Evolutionary conservation across 1,140 invertebrate species (phyloP).

Genomic region (Papilio xuthus): DNA sequence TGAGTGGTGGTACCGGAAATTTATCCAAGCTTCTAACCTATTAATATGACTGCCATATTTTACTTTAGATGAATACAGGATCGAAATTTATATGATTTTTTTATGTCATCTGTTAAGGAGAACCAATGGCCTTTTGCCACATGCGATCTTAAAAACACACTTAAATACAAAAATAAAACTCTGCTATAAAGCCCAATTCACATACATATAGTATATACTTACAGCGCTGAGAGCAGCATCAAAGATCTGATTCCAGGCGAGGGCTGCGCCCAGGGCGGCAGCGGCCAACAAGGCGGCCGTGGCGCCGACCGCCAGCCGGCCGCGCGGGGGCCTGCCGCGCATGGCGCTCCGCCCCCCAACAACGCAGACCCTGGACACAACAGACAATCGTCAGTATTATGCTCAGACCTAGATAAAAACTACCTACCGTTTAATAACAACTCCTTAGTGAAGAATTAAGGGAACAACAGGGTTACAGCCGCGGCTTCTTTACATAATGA

Average conservation of each 20-base stretch:
- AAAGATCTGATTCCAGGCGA: constrained; percentile 63
- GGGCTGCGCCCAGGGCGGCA: constrained; percentile 56
- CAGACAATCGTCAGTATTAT: not conserved
- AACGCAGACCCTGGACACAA: constrained; percentile 13
- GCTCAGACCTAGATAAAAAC: not conserved
- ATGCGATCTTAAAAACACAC: too few species aligned
- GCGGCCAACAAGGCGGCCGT: constrained; percentile 55
- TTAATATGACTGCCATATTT: too few species aligned
- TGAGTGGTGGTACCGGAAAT: not conserved
- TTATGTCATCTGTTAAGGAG: too few species aligned
- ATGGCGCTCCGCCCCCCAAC: constrained; percentile 44
- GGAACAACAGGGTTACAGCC: too few species aligned
- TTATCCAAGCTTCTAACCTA: not conserved
- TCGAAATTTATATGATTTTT: too few species aligned
- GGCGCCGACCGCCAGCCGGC: constrained; percentile 53
- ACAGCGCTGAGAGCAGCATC: constrained; percentile 61
- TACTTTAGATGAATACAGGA: too few species aligned
- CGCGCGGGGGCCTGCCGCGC: constrained; percentile 61
- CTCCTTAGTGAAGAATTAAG: too few species aligned
- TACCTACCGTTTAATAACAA: too few species aligned
- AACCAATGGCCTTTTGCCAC: too few species aligned
- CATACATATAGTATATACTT: constrained; percentile 42
- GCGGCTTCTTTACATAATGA: too few species aligned
- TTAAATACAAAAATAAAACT: too few species aligned
- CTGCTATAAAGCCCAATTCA: not conserved